phyloP scores from a whole-genome alignment of 2,888 invertebrate genomes.

The Caenorhabditis uteleia region DNA sequence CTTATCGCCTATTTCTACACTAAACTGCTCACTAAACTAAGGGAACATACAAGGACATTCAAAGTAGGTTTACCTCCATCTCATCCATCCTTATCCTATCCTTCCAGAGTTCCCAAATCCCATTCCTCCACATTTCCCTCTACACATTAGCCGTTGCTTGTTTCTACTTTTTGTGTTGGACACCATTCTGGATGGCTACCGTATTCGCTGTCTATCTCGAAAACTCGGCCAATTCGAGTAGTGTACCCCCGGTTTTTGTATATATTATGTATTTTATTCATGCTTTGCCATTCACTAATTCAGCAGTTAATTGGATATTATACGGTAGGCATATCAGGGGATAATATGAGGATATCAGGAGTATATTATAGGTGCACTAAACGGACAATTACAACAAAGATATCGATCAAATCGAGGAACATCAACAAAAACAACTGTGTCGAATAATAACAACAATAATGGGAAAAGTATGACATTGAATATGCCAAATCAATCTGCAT shows the following conservation, averaged over 20 bases:
- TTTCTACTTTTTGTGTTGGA: conserved; percentile 68
- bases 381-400: conserved; percentile 64
- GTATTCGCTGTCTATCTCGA: conserved; percentile 67
- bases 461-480: too few relatives aligned
- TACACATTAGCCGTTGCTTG: conserved; percentile 67
- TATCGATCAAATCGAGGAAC: conserved; percentile 44
- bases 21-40: conserved; percentile 55
- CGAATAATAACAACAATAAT: conserved; percentile 18
- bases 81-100: background rate
- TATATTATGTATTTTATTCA: conserved; percentile 69
- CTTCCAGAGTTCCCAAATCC: conserved; percentile 65
- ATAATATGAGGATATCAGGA: too few relatives aligned
- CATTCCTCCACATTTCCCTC: conserved; percentile 65
- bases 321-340: conserved; percentile 51
- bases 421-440: conserved; percentile 17
- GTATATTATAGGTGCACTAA: conserved; percentile 66
- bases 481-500: too few relatives aligned
- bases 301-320: conserved; percentile 67
- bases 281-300: conserved; percentile 67
- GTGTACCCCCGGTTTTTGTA: conserved; percentile 63
- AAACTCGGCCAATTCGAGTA: conserved; percentile 43
- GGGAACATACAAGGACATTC: conserved; percentile 65
- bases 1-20: conserved; percentile 67
- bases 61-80: conserved; percentile 44
- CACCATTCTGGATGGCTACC: conserved; percentile 66